Evolutionary conservation across 2,797 vertebrate species (phyloP), one percentile per base, ranked within the genome.

Genomic region (Babyrousa celebensis): DNA sequence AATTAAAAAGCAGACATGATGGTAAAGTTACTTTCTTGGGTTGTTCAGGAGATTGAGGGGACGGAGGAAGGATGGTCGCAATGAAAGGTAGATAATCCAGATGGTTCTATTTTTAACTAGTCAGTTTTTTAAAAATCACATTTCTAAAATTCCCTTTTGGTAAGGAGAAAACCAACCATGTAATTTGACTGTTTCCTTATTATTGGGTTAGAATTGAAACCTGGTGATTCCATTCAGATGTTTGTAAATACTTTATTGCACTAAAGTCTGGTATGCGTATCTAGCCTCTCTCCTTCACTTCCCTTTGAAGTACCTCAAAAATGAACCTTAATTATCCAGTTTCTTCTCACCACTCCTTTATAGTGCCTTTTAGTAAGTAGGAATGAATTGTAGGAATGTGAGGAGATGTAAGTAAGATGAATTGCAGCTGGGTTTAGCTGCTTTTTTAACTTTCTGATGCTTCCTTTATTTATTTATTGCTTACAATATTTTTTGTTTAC

Each of bases 91-190:
- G 89, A 75, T 94, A 89, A 96, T 83, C 32, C 56, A 94, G 43
- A 85, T 82, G 58, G 58, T 95, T 96, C 85, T 94, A 29, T 97
- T 92, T 96, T 92, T 96, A 92, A 84, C 58, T 85, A 90, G 48
- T 87, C 85, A 58, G 25, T 43, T 80, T 85, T 70, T 74, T 87
- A 36, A 36, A 36, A 8, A 75, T 96, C 75, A 90, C 18, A 94
- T 87, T 96, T 97, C 78, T 90, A 70, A 95, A 96, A 91, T 95
- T 96, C 56, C 29, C 87, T 89, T 96, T 96, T 85, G 43, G 17
- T 96, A 91, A 89, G 29, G 48, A 98, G 43, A 72, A 77, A 96
- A 84, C 43, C 74, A 96, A 43, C n/a, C 62, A 78, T 93, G 20
- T 95, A 91, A 95, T 96, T 96, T 95, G 72, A 95, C 72, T 93